Evolutionary conservation across 2,888 invertebrate species (phyloP).

Genomic region (Thecocarcelia acutangulata): DNA sequence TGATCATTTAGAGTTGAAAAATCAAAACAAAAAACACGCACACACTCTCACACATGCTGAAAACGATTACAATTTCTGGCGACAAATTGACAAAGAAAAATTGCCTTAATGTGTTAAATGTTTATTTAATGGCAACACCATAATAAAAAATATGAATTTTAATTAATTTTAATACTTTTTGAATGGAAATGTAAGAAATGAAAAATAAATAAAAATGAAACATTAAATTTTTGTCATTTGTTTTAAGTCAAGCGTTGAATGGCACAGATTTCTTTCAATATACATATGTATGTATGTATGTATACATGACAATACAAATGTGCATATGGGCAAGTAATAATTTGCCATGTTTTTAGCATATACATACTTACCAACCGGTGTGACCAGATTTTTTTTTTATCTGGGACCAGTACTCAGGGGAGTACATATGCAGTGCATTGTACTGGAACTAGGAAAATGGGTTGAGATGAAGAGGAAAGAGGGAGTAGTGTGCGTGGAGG

Average conservation of each 20-base stretch:
- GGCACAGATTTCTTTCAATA: slow-evolving; percentile 56
- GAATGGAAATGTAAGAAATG: slow-evolving; percentile 1
- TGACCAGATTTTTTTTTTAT: too few species aligned
- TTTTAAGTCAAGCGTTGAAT: slow-evolving; percentile 76
- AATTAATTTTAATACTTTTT: slow-evolving; percentile 49
- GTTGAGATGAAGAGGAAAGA: too few species aligned
- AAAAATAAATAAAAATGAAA: slow-evolving; percentile 36
- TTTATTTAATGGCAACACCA: slow-evolving; percentile 68
- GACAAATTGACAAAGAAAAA: slow-evolving; percentile 72
- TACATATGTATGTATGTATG: not conserved
- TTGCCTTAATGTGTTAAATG: slow-evolving; percentile 78
- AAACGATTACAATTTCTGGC: slow-evolving; percentile 50
- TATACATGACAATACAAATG: too few species aligned
- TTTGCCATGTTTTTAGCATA: too few species aligned
- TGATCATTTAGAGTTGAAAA: slow-evolving; percentile 44
- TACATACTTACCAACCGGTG: too few species aligned
- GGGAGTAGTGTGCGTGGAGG: too few species aligned
- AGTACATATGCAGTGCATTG: too few species aligned
- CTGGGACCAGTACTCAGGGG: too few species aligned
- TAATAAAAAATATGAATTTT: slow-evolving; percentile 61
- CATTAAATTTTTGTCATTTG: slow-evolving; percentile 72
- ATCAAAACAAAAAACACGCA: slow-evolving; percentile 42
- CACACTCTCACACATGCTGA: slow-evolving; percentile 10
- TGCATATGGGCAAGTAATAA: too few species aligned
- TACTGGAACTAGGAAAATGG: too few species aligned